Evolutionary conservation across 2,888 invertebrate species (phyloP).

Genomic region (Noctua comes): DNA sequence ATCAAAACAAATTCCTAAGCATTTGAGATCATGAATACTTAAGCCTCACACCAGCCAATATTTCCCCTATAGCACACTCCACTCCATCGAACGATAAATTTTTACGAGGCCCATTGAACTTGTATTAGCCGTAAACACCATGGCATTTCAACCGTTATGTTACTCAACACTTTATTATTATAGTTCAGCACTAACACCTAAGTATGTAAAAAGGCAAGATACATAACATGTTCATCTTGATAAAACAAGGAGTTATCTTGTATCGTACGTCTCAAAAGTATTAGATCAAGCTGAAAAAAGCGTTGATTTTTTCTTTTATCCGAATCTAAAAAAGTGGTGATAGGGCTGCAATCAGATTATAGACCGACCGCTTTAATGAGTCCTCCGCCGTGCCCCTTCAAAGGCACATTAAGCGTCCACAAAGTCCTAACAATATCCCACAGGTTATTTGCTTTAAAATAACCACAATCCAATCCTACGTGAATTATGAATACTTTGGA

Average conservation of each 20-base stretch:
- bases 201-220: constrained; percentile 3
- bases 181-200: constrained; percentile 31
- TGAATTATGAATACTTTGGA: no score
- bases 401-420: no score
- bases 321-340: no score
- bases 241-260: neutral
- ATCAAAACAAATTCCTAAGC: constrained; percentile 4
- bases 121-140: constrained; percentile 45
- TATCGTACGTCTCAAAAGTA: neutral
- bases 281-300: neutral
- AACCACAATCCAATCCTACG: no score
- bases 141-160: constrained; percentile 46
- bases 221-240: constrained; percentile 2
- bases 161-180: constrained; percentile 48
- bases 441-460: no score
- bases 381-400: no score
- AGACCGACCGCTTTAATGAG: no score
- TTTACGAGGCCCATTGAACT: constrained; percentile 61
- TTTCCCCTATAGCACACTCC: constrained; percentile 7
- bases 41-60: constrained; percentile 13
- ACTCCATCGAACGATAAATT: constrained; percentile 52
- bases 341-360: no score
- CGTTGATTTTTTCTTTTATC: neutral
- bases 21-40: constrained; percentile 20
- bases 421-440: no score